Percentiles rank a stretch among this genome's conserved stretches.
Evolutionary conservation across 2,888 invertebrate genomes (phyloP).

Genomic region (Polyommatus icarus): DNA sequence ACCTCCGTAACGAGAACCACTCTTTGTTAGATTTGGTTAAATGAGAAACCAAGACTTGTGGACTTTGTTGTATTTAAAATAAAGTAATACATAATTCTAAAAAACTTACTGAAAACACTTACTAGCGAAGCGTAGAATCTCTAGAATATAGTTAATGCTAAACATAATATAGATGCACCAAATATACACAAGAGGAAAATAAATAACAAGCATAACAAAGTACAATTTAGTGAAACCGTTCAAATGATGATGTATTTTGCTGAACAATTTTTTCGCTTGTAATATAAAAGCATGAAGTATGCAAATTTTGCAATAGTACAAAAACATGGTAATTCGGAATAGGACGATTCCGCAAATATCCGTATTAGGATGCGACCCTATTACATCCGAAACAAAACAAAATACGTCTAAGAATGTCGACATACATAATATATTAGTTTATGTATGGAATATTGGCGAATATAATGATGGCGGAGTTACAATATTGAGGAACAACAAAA

Average conservation of each 20-base stretch:
- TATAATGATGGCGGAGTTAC: not conserved
- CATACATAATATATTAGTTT: not conserved
- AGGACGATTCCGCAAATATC: not conserved
- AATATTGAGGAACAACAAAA: not conserved
- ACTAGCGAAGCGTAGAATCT: no score
- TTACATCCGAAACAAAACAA: not conserved
- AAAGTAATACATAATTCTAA: no score
- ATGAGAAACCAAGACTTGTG: not conserved
- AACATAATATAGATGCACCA: no score
- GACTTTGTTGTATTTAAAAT: no score
- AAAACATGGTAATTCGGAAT: not conserved
- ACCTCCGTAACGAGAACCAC: not conserved
- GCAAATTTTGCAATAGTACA: not conserved
- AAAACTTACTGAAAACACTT: no score
- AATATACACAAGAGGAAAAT: not conserved
- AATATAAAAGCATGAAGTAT: not conserved
- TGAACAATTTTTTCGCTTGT: not conserved
- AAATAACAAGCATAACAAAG: not conserved
- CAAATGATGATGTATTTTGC: not conserved
- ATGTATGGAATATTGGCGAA: not conserved
- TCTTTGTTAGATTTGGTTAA: not conserved
- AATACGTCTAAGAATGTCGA: slow-evolving; percentile 3
- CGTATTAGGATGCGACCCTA: slow-evolving; percentile 12
- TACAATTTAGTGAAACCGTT: not conserved
- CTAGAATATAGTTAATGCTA: no score